phyloP scores from a whole-genome alignment of 2,888 invertebrate species.

The Drosophila emarginata region DNA sequence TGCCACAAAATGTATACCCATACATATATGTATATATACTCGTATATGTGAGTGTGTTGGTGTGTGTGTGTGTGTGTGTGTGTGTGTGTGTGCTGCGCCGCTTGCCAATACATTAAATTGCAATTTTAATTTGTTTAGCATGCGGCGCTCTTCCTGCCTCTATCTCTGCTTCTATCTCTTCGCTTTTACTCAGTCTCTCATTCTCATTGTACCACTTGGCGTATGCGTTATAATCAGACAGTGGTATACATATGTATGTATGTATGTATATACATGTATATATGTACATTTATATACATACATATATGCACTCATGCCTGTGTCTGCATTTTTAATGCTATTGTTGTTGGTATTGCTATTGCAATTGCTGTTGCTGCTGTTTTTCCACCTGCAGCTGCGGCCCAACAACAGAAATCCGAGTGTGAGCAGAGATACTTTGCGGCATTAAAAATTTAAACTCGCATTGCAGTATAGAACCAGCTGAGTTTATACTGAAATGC shows the following conservation, averaged over 20 bases:
- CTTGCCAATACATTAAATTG: constrained; percentile 72
- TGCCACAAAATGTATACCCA: constrained; percentile 10
- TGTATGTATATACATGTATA: constrained; percentile 31
- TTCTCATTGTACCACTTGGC: constrained; percentile 58
- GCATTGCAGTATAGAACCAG: constrained; percentile 56
- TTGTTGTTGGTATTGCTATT: constrained; percentile 38
- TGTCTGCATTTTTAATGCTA: constrained; percentile 70
- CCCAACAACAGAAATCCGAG: constrained; percentile 28
- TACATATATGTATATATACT: not conserved
- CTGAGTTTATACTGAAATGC: not conserved
- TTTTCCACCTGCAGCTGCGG: constrained; percentile 67
- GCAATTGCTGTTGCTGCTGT: constrained; percentile 16
- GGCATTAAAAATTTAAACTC: constrained; percentile 71
- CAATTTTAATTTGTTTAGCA: constrained; percentile 72
- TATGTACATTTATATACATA: constrained; percentile 34
- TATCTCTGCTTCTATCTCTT: constrained; percentile 19
- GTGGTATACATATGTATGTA: constrained; percentile 23
- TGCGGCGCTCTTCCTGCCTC: constrained; percentile 32
- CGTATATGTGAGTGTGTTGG: constrained; percentile 13
- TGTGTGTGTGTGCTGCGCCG: constrained; percentile 4
- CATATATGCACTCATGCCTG: constrained; percentile 49
- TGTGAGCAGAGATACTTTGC: constrained; percentile 63
- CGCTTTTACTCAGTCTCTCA: not conserved
- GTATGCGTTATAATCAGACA: constrained; percentile 60
- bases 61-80: constrained; percentile 14